Base-by-base conservation (phyloP, 2,113 vertebrate genomes). In the Mustela lutreola region DNA sequence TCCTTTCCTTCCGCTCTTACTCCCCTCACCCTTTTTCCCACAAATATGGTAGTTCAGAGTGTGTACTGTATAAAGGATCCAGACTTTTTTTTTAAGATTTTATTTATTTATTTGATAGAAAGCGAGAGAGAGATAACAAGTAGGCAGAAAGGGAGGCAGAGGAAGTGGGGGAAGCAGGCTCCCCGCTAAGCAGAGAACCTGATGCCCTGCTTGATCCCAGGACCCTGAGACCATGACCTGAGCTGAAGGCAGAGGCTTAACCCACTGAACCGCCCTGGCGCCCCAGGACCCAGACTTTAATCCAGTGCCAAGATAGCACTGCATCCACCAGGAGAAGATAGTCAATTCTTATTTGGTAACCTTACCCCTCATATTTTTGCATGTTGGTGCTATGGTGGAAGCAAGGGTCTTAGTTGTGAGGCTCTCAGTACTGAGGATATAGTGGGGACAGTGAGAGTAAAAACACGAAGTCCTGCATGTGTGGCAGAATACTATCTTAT, bases 361-460 rank as follows among this genome's bases (percentile, higher is more conserved):
- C 1, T 1, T 28, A 70, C 24, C 0, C 8, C 15, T 50, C 1
- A 0, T 60, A 26, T 45, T 50, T 36, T n/a, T 26, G 8, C 4
- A 16, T 39, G 33, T 63, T 24, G 65, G 9, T 65, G 70, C 56
- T 15, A 4, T 75, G 33, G 21, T 28, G 7, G 19, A 50, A 50
- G 5, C 26, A 50, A 28, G 12, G 22, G 2, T 53, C 10, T 70
- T 31, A 7, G 19, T 4, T 65, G 50, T 65, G 70, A 88, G 42
- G 2, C 7, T 85, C 22, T 63, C 75, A 26, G 31, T 62, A 26
- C 31, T 75, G n/a, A n/a, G 15, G 22, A 28, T 4, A 16, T 9
- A 26, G 10, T 42, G 18, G 33, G 16, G 18, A 78, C 2, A 31
- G 11, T 39, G 0, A 3, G 11, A 56, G 14, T 22, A n/a, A 1